Conservation (phyloP, 1,140 invertebrate genomes). For the Globodera rostochiensis region DNA sequence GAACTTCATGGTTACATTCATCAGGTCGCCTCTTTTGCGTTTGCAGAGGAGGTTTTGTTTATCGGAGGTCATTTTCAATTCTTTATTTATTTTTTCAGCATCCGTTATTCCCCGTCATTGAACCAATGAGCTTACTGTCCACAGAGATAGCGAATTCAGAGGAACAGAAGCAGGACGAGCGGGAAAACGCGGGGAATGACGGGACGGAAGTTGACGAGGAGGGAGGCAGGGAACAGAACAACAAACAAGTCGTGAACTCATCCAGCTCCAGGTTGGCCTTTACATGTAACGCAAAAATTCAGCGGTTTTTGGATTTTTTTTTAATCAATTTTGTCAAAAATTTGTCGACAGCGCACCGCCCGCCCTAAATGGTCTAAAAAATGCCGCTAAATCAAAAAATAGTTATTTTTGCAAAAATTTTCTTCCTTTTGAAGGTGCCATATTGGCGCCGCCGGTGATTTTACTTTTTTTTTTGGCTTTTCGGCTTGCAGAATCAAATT, state of each 20-base stretch:
- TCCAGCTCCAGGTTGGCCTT: background rate
- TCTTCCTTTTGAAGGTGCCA: too few species aligned
- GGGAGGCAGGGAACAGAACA: background rate
- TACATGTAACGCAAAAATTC: too few species aligned
- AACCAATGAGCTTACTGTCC: background rate
- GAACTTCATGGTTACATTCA: constrained; percentile 29
- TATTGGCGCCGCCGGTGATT: too few species aligned
- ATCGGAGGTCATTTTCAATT: background rate
- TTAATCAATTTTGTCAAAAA: too few species aligned
- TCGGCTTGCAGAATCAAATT: too few species aligned
- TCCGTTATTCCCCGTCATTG: background rate
- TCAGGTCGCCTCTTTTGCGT: constrained; percentile 6
- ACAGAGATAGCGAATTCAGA: constrained; percentile 5
- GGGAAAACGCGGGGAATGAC: background rate
- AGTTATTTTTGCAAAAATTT: too few species aligned
- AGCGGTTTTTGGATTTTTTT: too few species aligned
- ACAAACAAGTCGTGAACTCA: background rate
- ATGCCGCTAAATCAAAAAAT: background rate
- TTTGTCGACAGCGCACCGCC: too few species aligned
- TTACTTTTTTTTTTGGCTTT: too few species aligned
- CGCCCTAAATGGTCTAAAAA: background rate
- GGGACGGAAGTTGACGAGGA: constrained; percentile 11
- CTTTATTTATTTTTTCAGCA: background rate
- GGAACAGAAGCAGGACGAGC: background rate
- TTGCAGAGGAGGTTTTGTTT: constrained; percentile 5